Base-by-base conservation (phyloP, 2,888 invertebrate species). In the Polietes domitor region DNA sequence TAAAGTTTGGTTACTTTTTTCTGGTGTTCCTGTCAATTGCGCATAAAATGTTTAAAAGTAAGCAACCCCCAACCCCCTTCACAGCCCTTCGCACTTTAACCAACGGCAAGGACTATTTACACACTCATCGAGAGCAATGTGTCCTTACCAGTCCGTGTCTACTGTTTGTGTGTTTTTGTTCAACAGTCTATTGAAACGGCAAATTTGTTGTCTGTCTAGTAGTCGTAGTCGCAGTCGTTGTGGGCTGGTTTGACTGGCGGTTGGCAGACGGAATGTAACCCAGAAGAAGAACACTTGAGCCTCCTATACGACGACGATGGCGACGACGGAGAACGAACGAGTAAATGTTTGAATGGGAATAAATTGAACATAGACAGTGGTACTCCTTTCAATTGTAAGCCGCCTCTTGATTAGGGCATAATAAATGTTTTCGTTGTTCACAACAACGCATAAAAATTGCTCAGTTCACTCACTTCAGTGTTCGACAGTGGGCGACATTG, bases 391-490 rank as follows among this genome's bases (percentile, higher is more conserved):
- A 50, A 28, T 50, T 63, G 43, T 41, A 58, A 50, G 63, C 55
- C 58, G 58, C 73, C 83, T 73, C 73, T 76, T 83, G 75, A 82
- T 82, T 50, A 73, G 73, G 17, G 65, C 37, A 32, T 76, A 73
- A 73, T 63, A 83, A 80, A 79, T 73, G 70, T 68, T 58, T 58
- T 58, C 24, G 24, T 58, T 79, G 63, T 75, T 77, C 71, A 58
- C 72, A 72, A 10, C 55, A 73, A 74, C 50, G 32, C 17, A 70
- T 61, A 63, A 72, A 71, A 71, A 71, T 71, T n/a, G 61, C 12
- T 72, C 68, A 68, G 21, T 24, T 43, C 43, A 68, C 15, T 68
- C n/a, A 43, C 41, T 24, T 32, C 5, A 32, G 32, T 47, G 47
- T n/a, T n/a, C 47, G 15, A 5, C 10, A 32, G 32, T 41, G 41